These are phyloP conservation scores for Actinopyga echinites DNA, from an alignment of 53 echinoderm and acorn worm species.

Conservation along the genomic window DNA sequence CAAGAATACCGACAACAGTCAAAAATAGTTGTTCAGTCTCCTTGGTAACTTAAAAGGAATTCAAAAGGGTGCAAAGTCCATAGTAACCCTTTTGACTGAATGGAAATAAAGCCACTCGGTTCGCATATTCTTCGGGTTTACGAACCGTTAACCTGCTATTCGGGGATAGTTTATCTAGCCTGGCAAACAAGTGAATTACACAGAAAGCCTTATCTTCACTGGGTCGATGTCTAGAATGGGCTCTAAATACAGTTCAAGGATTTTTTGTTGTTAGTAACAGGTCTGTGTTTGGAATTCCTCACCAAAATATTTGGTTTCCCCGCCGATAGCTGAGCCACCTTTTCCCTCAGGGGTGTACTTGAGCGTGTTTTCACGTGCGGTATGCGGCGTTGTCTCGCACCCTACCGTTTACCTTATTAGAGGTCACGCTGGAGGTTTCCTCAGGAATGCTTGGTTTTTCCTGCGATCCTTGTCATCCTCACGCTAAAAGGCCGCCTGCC, in stretches of 20 bases:
- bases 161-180: constrained; percentile 13
- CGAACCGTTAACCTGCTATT: constrained; percentile 1
- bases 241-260: constrained; percentile 6
- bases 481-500: no score
- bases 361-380: constrained; percentile 6
- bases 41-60: constrained; percentile 20
- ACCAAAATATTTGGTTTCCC: constrained; percentile 37
- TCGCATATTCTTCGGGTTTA: constrained; percentile 5
- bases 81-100: constrained; percentile 4
- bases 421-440: constrained; percentile 1
- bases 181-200: constrained; percentile 11
- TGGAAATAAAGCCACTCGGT: background rate
- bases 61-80: constrained; percentile 33
- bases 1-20: constrained; percentile 1
- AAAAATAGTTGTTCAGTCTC: constrained; percentile 10
- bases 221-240: background rate
- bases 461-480: background rate
- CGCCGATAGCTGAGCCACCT: constrained; percentile 3
- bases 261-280: constrained; percentile 28
- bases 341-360: constrained; percentile 23
- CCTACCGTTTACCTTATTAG: constrained; percentile 10
- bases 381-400: background rate
- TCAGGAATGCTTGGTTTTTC: constrained; percentile 5
- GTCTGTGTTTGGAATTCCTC: constrained; percentile 33
- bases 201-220: background rate